Conservation (phyloP, 2,797 vertebrate genomes). For the Ateles fusciceps region DNA sequence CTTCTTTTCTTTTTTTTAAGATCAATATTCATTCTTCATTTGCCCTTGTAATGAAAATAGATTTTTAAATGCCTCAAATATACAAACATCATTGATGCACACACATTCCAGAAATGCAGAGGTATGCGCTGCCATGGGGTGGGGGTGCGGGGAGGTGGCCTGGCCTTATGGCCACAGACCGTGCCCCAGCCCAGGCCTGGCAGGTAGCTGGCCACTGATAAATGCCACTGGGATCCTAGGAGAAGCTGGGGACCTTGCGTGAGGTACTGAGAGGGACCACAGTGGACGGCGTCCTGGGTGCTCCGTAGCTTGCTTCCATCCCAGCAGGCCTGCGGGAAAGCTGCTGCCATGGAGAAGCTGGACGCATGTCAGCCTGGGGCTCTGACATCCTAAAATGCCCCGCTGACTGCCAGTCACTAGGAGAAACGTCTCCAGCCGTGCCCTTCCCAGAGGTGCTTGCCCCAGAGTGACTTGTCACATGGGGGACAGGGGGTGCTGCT, state of each 20-base stretch:
- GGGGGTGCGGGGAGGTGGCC: fast-evolving
- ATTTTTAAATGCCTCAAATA: slow-evolving; percentile 65
- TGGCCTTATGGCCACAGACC: neutral
- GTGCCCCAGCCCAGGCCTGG: neutral
- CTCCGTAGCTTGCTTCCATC: neutral
- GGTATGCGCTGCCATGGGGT: slow-evolving; percentile 39
- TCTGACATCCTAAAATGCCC: neutral
- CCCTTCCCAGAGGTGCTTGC: neutral
- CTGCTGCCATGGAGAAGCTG: neutral
- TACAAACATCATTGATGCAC: slow-evolving; percentile 38
- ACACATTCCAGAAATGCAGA: slow-evolving; percentile 47
- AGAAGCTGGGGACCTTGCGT: fast-evolving
- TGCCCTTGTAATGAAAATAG: slow-evolving; percentile 66
- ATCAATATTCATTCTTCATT: slow-evolving; percentile 52
- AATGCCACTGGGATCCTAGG: neutral
- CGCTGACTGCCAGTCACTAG: neutral
- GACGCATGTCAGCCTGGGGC: fast-evolving
- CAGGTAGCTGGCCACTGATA: neutral
- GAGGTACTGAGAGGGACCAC: neutral
- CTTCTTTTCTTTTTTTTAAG: neutral
- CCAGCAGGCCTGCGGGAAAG: neutral
- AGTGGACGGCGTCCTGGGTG: fast-evolving
- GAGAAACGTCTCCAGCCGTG: neutral
- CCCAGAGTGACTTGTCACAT: neutral
- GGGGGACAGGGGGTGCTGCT: neutral